Conservation (phyloP, 1,140 invertebrate genomes). For the Drosophila seguyi region DNA sequence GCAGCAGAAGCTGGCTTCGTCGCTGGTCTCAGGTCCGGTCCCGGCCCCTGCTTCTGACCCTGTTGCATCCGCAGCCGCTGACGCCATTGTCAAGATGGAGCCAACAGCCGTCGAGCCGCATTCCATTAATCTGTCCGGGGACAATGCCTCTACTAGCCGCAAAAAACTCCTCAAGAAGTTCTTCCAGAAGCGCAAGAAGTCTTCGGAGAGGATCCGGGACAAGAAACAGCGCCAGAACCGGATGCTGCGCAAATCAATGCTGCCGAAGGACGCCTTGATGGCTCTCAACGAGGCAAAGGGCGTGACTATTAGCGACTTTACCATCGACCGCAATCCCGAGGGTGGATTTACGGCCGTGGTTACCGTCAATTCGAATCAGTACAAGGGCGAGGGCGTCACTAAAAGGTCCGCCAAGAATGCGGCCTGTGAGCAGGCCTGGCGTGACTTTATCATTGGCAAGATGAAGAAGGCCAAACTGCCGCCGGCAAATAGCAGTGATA, state of each 20-base stretch:
- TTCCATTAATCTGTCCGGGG: no score
- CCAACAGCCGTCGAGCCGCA: no score
- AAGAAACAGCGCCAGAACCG: slow-evolving; percentile 89
- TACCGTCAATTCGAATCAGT: slow-evolving; percentile 75
- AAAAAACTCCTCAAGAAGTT: slow-evolving; percentile 83
- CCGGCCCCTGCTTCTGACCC: no score
- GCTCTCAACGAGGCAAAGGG: slow-evolving; percentile 93
- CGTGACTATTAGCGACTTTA: slow-evolving; percentile 77
- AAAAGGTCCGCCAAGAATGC: slow-evolving; percentile 87
- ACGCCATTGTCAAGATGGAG: no score
- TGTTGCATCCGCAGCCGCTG: no score
- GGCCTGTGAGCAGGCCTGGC: slow-evolving; percentile 90
- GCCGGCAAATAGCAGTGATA: slow-evolving; percentile 22
- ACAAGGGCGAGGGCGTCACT: slow-evolving; percentile 85
- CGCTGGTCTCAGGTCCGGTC: no score
- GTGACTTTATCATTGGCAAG: slow-evolving; percentile 89
- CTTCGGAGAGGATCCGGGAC: slow-evolving; percentile 84
- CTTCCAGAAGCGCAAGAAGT: slow-evolving; percentile 81
- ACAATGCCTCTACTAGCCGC: slow-evolving; percentile 32
- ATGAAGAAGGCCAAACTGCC: slow-evolving; percentile 85
- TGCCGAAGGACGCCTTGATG: slow-evolving; percentile 94
- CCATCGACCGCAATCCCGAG: slow-evolving; percentile 68
- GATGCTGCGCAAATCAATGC: slow-evolving; percentile 88
- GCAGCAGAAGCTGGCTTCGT: no score
- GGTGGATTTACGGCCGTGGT: slow-evolving; percentile 81